Conservation (phyloP, 92 coral and sea anemone species). For the Anthopleura xanthogrammica region DNA sequence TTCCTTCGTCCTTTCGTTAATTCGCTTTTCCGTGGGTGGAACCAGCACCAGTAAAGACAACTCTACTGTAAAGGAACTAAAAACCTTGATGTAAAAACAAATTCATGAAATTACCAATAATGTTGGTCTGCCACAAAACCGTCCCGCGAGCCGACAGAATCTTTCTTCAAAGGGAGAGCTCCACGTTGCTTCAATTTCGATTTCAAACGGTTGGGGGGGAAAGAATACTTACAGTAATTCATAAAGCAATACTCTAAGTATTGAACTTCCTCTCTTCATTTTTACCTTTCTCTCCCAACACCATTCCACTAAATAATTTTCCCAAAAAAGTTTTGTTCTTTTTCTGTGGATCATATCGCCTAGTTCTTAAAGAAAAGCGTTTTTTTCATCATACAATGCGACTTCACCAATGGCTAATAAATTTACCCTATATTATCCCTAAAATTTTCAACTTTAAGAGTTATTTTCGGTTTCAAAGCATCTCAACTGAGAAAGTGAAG, state of each 20-base stretch:
- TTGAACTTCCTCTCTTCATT: neutral
- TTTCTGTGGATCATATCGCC: too few species aligned
- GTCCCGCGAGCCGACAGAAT: neutral
- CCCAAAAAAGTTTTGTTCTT: neutral
- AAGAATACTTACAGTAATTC: neutral
- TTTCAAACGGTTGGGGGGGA: neutral
- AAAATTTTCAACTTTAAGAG: neutral
- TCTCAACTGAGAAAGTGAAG: neutral
- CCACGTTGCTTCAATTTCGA: slow-evolving; percentile 5
- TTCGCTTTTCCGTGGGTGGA: neutral
- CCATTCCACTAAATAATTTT: neutral
- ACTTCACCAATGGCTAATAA: neutral
- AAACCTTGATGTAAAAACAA: too few species aligned
- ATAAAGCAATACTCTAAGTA: neutral
- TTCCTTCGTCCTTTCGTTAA: neutral
- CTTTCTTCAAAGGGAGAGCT: neutral
- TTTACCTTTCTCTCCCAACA: neutral
- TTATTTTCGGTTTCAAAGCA: neutral
- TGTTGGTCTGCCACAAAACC: neutral
- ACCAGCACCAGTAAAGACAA: too few species aligned
- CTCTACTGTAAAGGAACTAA: neutral
- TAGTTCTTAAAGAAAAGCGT: too few species aligned
- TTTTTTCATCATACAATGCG: too few species aligned
- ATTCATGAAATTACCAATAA: neutral
- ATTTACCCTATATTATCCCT: neutral